Evolutionary conservation across 2,797 vertebrate genomes (phyloP).

Genomic region (Mycteria americana): DNA sequence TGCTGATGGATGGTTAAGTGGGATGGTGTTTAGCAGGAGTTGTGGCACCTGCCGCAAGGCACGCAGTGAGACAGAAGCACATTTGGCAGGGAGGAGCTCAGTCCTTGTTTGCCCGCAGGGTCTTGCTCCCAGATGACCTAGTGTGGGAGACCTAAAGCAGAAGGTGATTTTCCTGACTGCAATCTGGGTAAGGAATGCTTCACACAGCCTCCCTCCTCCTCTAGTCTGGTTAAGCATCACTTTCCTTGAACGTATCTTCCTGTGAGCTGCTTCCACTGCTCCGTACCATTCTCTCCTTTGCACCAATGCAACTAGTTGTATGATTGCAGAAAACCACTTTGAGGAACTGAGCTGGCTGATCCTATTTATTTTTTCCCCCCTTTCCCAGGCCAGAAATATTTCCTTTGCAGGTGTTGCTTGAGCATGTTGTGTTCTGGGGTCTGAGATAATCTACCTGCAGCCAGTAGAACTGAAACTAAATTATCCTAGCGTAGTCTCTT

Average conservation of each 20-base stretch:
- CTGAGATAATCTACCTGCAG: background rate
- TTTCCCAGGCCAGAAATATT: background rate
- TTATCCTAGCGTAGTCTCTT: background rate
- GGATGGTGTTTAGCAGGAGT: background rate
- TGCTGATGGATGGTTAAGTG: background rate
- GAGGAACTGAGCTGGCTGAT: background rate
- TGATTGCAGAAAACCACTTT: background rate
- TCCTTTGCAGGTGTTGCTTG: background rate
- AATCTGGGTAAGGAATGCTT: background rate
- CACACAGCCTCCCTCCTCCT: accelerated
- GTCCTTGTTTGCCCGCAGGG: background rate
- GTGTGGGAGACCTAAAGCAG: background rate
- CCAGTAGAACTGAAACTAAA: background rate
- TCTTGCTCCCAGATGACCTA: background rate
- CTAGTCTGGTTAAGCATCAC: accelerated
- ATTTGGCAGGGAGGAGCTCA: background rate
- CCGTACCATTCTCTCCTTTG: accelerated
- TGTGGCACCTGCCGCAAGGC: background rate
- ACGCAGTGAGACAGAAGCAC: background rate
- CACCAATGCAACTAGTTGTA: background rate
- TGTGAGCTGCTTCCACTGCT: background rate
- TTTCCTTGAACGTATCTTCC: accelerated
- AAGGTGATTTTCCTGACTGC: background rate
- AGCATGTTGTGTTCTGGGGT: background rate
- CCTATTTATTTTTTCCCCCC: background rate